Base-by-base conservation (phyloP, 2,113 vertebrate species). In the Cephalopholis sonnerati region DNA sequence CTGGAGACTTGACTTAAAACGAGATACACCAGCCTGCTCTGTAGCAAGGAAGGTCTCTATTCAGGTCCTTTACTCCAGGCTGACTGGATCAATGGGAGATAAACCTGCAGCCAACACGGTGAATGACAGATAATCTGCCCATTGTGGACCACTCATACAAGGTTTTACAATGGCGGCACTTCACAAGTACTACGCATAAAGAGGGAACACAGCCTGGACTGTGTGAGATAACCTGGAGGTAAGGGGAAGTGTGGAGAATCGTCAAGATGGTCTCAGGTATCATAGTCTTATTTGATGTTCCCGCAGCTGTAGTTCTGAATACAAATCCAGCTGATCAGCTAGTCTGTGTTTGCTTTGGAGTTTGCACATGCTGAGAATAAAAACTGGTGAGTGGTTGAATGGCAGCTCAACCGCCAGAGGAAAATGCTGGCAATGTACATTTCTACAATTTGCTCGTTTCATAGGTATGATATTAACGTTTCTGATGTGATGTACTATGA, bases 71-170 rank as follows among this genome's bases (percentile, higher is more conserved):
- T 51, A 74, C 77, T 39, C 44, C 54, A 62, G 8, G 41, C 50
- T 17, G 63, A 8, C 22, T 64, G 77, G 9, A 84, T 87, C 79
- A 46, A 63, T 46, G 4, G 48, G 9, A 77, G 78, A 74, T 65
- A 59, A 85, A 71, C 41, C 73, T 54, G 20, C 18, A 81, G 46
- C 22, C 53, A 79, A 36, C 44, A 57, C 11, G 10, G 36, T 44
- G 61, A 27, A 24, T 54, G 58, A 74, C 44, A 4, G 44, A 81
- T 55, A 65, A 83, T 68, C n/a, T 24, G 54, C 18, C 20, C 3
- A 36, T 17, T 18, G 7, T 24, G 51, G n/a, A 70, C 2, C 25
- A 27, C 25, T 78, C 25, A 36, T 53, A 65, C 32, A 13, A 20
- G 59, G 39, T 22, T 51, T 68, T 53, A 24, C 44, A 1, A 71